Percentiles rank a stretch among this genome's conserved stretches.
Evolutionary conservation across 2,797 vertebrate genomes (phyloP).

Genomic region (Trachurus trachurus): DNA sequence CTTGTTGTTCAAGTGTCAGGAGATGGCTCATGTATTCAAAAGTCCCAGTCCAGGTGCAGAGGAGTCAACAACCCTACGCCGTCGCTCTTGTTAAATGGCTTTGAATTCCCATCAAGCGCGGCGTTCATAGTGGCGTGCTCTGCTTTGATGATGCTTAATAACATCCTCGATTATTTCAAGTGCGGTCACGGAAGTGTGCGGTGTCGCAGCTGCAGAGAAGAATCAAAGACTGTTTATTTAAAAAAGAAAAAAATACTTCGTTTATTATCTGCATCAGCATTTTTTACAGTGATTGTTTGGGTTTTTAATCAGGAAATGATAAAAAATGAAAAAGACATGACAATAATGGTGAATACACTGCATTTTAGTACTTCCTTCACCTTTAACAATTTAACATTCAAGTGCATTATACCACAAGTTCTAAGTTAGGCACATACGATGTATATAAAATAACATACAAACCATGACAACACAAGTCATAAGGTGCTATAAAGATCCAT

Average conservation of each 20-base stretch:
- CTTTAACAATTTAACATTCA: not conserved
- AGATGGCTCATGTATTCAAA: conserved; percentile 38
- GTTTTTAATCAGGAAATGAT: conserved; percentile 13
- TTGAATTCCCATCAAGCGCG: conserved; percentile 45
- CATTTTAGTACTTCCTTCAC: not conserved
- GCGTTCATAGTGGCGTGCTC: not conserved
- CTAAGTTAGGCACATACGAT: conserved; percentile 10
- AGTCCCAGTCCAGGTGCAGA: conserved; percentile 69
- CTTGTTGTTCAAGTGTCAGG: conserved; percentile 62
- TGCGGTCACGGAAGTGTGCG: conserved; percentile 35
- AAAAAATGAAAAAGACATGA: not conserved
- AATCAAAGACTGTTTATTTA: conserved; percentile 49
- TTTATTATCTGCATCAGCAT: conserved; percentile 64
- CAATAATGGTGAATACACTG: not conserved
- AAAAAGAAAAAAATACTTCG: conserved; percentile 41
- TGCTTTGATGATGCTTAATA: conserved; percentile 78
- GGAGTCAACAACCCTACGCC: conserved; percentile 19
- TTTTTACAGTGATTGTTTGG: conserved; percentile 34
- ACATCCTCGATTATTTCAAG: conserved; percentile 73
- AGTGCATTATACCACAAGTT: not conserved
- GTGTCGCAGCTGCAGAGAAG: conserved; percentile 48
- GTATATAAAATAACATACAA: conserved; percentile 4
- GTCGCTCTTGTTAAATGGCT: conserved; percentile 10
- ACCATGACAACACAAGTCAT: not conserved
- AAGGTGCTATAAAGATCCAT: conserved; percentile 1